phyloP scores from a whole-genome alignment of 2,797 vertebrate species.

The Pristis pectinata region DNA sequence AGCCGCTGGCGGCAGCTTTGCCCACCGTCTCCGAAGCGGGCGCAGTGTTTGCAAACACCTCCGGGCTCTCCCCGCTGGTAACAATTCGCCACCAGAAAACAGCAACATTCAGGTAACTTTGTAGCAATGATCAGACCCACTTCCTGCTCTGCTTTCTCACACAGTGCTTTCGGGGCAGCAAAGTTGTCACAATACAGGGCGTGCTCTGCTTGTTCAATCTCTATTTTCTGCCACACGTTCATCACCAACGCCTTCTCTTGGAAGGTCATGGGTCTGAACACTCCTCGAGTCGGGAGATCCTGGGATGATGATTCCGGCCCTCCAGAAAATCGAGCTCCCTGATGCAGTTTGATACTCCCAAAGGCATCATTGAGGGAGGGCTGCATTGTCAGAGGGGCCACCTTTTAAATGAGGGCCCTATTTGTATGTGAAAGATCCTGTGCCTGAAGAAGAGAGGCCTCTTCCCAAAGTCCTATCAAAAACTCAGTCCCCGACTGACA shows the following conservation, averaged over 20 bases:
- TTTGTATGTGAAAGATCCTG: neutral
- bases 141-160: neutral
- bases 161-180: neutral
- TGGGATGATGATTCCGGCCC: neutral
- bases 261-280: too few species aligned
- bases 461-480: neutral
- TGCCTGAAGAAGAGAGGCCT: neutral
- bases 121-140: neutral
- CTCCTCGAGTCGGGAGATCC: neutral
- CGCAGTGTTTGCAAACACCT: neutral
- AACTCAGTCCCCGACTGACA: neutral
- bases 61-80: neutral
- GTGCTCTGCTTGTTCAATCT: neutral
- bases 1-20: neutral
- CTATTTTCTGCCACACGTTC: neutral
- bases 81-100: neutral
- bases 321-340: neutral
- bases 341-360: neutral
- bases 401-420: neutral
- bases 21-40: neutral
- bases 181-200: neutral
- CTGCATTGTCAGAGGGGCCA: neutral
- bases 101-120: conserved; percentile 25
- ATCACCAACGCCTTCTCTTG: too few species aligned
- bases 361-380: neutral